Evolutionary conservation across 1,140 invertebrate genomes (phyloP).

Genomic region (Neodiprion pinetum): DNA sequence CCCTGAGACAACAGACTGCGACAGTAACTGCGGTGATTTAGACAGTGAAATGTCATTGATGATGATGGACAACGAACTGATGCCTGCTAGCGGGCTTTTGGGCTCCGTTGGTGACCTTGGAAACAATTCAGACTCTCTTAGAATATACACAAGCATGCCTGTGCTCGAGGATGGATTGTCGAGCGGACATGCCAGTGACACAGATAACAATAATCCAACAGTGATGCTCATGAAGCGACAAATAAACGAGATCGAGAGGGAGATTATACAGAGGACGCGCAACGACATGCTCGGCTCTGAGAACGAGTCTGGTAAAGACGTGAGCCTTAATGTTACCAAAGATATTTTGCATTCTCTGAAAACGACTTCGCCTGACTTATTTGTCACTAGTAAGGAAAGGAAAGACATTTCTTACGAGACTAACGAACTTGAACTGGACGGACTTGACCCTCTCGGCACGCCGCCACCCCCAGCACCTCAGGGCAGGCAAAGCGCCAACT

Average conservation of each 20-base stretch:
- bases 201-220: slow-evolving; percentile 83
- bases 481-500: slow-evolving; percentile 55
- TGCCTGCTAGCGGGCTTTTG: slow-evolving; percentile 54
- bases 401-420: slow-evolving; percentile 55
- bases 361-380: slow-evolving; percentile 57
- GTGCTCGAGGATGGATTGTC: slow-evolving; percentile 94
- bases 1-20: slow-evolving; percentile 95
- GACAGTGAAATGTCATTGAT: slow-evolving; percentile 82
- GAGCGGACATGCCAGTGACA: slow-evolving; percentile 90
- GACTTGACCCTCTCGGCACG: slow-evolving; percentile 71
- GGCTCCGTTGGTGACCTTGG: slow-evolving; percentile 65
- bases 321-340: slow-evolving; percentile 53
- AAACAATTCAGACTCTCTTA: slow-evolving; percentile 64
- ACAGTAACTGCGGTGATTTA: slow-evolving; percentile 84
- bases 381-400: slow-evolving; percentile 61
- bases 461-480: slow-evolving; percentile 75
- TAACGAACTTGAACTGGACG: slow-evolving; percentile 66
- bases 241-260: slow-evolving; percentile 76
- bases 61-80: slow-evolving; percentile 73
- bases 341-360: slow-evolving; percentile 55
- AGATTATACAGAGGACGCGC: slow-evolving; percentile 70
- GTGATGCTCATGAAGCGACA: slow-evolving; percentile 77
- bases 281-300: slow-evolving; percentile 47
- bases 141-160: slow-evolving; percentile 81
- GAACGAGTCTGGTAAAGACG: slow-evolving; percentile 48